Evolutionary conservation across 2,113 vertebrate genomes (phyloP).

Genomic region (Chroicocephalus ridibundus): DNA sequence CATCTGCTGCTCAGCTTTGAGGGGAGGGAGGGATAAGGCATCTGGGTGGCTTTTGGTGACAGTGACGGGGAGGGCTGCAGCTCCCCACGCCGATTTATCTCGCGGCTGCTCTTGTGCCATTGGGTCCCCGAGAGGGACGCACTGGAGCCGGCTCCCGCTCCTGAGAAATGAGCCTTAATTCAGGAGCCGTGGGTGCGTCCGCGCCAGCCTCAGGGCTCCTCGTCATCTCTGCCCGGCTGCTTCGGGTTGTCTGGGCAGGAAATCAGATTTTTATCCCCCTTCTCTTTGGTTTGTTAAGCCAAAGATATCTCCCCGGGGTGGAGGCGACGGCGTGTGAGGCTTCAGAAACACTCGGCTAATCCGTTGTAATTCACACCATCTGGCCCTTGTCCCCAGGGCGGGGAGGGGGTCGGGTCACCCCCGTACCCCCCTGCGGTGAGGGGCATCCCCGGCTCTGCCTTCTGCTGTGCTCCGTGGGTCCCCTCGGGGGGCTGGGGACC

Average conservation of each 20-base stretch:
- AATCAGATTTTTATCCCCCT: not conserved
- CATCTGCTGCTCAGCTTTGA: not conserved
- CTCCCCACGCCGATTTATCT: not conserved
- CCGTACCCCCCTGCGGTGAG: not conserved
- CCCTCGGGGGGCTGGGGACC: not conserved
- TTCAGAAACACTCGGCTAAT: not conserved
- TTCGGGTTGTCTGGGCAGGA: not conserved
- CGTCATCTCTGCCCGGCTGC: not conserved
- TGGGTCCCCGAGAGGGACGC: rapidly evolving
- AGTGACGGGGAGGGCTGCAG: not conserved
- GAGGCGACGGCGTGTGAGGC: not conserved
- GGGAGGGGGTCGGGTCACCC: not conserved
- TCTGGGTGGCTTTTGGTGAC: not conserved
- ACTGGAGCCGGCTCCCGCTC: not conserved
- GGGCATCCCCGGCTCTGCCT: not conserved
- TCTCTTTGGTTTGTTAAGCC: not conserved
- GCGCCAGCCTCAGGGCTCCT: not conserved
- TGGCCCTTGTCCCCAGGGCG: not conserved
- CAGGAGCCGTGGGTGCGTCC: not conserved
- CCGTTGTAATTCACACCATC: conserved; percentile 23
- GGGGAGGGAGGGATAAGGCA: not conserved
- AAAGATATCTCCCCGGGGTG: not conserved
- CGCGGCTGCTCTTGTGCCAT: not conserved
- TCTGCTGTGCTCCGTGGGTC: not conserved
- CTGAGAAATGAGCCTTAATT: not conserved